Evolutionary conservation across 2,113 vertebrate species (phyloP).

Genomic region (Corvus hawaiiensis): DNA sequence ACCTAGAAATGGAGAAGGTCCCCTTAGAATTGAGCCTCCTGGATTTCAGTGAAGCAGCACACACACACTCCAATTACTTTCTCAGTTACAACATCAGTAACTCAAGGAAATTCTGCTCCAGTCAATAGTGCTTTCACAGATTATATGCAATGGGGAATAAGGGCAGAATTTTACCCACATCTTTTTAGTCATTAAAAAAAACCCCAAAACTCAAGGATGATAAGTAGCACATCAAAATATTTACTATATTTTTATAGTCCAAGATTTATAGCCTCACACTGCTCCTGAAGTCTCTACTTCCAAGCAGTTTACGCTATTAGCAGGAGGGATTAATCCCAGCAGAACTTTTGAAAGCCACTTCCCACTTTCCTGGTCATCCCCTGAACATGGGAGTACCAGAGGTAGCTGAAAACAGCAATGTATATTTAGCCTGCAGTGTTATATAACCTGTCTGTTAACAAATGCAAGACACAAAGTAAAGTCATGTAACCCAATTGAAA

Average conservation of each 20-base stretch:
- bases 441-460: conserved; percentile 68
- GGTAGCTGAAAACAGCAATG: conserved; percentile 7
- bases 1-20: not conserved
- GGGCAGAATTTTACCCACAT: not conserved
- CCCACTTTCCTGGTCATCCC: not conserved
- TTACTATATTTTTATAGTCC: not conserved
- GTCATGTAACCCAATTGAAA: conserved; percentile 70
- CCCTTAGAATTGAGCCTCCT: not conserved
- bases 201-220: not conserved
- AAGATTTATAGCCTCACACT: not conserved
- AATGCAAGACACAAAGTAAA: conserved; percentile 70
- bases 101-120: not conserved
- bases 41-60: not conserved
- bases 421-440: conserved; percentile 57
- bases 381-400: not conserved
- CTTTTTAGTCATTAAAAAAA: not conserved
- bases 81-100: not conserved
- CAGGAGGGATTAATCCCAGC: not conserved
- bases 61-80: not conserved
- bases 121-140: not conserved
- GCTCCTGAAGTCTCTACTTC: not conserved
- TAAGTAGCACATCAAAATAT: not conserved
- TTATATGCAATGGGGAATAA: not conserved
- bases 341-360: not conserved
- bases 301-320: not conserved